Conservation (phyloP, 2,797 vertebrate genomes). For the Sciurus carolinensis region DNA sequence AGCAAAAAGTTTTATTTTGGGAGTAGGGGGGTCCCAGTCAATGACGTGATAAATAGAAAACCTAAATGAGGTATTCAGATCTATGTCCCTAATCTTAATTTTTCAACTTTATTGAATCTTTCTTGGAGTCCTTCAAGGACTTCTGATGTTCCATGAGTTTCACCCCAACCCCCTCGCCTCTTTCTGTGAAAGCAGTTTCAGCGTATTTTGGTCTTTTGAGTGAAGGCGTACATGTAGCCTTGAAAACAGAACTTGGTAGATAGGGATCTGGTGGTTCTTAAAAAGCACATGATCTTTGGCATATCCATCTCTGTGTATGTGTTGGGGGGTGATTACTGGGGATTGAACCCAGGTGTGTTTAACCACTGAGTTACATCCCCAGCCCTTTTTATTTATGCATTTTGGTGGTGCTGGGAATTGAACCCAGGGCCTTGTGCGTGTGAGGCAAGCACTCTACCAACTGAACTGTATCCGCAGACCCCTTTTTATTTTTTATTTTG, state of each 20-base stretch:
- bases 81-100: not conserved
- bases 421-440: too few species aligned
- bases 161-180: not conserved
- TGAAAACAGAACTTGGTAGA: not conserved
- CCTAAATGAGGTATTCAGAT: not conserved
- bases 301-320: not conserved
- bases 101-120: not conserved
- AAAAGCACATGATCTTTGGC: not conserved
- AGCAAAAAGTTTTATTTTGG: too few species aligned
- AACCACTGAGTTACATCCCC: not conserved
- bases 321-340: not conserved
- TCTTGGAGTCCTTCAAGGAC: not conserved
- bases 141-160: not conserved
- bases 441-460: too few species aligned
- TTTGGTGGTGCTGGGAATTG: too few species aligned
- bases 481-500: not conserved
- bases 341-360: not conserved
- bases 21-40: not conserved
- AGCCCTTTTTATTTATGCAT: not conserved
- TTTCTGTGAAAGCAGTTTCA: not conserved
- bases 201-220: not conserved
- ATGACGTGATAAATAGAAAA: not conserved
- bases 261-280: not conserved
- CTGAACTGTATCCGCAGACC: not conserved
- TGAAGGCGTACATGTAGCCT: not conserved